Percentiles rank a stretch among this genome's conserved stretches.
Evolutionary conservation across 2,797 vertebrate genomes (phyloP).

Genomic region (Alectoris magna): DNA sequence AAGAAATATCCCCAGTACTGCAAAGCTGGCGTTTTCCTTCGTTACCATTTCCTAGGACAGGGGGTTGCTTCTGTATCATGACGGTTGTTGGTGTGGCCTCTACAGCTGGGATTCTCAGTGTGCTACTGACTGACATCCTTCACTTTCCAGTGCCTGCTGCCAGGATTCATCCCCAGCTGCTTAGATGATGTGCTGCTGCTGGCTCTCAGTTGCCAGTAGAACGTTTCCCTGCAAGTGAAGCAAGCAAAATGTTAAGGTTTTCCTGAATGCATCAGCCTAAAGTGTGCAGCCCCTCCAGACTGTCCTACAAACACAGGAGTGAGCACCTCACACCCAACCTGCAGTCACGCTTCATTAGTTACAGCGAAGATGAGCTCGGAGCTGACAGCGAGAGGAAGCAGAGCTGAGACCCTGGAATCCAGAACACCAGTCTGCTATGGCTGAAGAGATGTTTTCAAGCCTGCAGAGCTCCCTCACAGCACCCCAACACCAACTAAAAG

Average conservation of each 20-base stretch:
- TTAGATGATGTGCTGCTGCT: neutral
- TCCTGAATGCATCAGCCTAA: neutral
- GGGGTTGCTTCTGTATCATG: neutral
- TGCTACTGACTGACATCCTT: conserved; percentile 31
- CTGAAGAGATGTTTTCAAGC: too few relatives aligned
- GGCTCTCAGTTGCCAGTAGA: conserved; percentile 87
- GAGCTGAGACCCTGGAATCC: neutral
- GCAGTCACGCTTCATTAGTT: neutral
- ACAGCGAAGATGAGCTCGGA: neutral
- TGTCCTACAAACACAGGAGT: too few relatives aligned
- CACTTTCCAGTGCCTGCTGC: neutral
- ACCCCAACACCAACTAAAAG: neutral
- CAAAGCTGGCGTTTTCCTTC: neutral
- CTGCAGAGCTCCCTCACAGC: rapidly evolving
- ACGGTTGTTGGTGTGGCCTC: neutral
- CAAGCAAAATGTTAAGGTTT: neutral
- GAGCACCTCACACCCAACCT: neutral
- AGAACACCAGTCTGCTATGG: rapidly evolving
- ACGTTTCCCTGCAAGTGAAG: conserved; percentile 87
- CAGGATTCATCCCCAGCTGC: neutral
- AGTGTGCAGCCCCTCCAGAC: neutral
- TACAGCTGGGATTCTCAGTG: neutral
- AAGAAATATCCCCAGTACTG: neutral
- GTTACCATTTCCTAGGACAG: neutral
- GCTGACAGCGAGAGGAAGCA: neutral